phyloP scores from a whole-genome alignment of 2,888 invertebrate genomes.

The Netelia inedita region DNA sequence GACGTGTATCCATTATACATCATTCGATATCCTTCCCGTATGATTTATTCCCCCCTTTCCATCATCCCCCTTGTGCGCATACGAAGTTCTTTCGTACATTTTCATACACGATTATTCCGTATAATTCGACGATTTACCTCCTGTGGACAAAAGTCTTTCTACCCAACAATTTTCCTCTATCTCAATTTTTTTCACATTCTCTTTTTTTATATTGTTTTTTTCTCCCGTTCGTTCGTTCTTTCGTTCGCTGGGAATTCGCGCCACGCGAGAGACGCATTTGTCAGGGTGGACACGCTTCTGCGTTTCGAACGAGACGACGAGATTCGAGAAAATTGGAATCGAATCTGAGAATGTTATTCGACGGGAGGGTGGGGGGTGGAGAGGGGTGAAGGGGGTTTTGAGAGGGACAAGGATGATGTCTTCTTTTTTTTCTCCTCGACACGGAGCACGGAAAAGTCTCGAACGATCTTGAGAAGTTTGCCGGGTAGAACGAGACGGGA shows the following conservation, averaged over 20 bases:
- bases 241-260: slow-evolving; percentile 20
- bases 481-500: too few species aligned
- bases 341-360: too few species aligned
- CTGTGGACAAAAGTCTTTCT: not conserved
- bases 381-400: too few species aligned
- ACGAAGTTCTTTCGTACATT: slow-evolving; percentile 51
- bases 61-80: not conserved
- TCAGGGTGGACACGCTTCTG: slow-evolving; percentile 13
- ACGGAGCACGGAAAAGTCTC: too few species aligned
- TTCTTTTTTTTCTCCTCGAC: too few species aligned
- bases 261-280: slow-evolving; percentile 54
- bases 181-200: slow-evolving; percentile 15
- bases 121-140: slow-evolving; percentile 60
- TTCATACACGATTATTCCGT: slow-evolving; percentile 54
- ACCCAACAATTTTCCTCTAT: too few species aligned
- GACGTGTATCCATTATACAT: slow-evolving; percentile 39
- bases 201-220: not conserved
- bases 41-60: slow-evolving; percentile 28
- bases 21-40: slow-evolving; percentile 15
- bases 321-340: too few species aligned
- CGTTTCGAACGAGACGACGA: too few species aligned
- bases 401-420: too few species aligned
- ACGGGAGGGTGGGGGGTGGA: too few species aligned
- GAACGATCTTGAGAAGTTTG: too few species aligned
- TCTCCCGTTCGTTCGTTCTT: not conserved